Evolutionary conservation across 2,797 vertebrate genomes (phyloP), one percentile per base, ranked within the genome.

Genomic region (Xyrichtys novacula): DNA sequence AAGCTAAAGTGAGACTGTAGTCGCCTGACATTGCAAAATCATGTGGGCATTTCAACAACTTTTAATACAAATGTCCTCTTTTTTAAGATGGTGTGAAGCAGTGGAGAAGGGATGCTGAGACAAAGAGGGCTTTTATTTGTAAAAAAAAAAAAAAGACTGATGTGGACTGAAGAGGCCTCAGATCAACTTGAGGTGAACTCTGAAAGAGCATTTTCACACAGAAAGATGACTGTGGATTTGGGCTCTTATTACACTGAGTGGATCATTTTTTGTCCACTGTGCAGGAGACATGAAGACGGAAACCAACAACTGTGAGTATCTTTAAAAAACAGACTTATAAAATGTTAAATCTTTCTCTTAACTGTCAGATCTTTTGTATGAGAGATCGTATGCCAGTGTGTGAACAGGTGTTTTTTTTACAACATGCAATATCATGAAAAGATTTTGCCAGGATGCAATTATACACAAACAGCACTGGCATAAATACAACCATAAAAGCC

Each of bases 401-500:
- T 54, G 23, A 34, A 25, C 52, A 49, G 6, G 64, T 59, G 32
- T 54, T 56, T 69, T 32, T n/a, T 70, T 34, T 49, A 25, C 11
- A 70, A 22, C 8, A 19, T 28, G 36, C 42, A 46, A 48, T 50
- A 5, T 71, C 54, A 52, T 62, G 50, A 29, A 34, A 15, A 38
- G 5, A 32, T 64, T 53, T 70, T 58, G 19, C 23, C 40, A 47
- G 31, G 5, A 38, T 65, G 28, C 4, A 6, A 31, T 48, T 46
- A 46, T 56, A 49, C 19, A 74, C 34, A 42, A 75, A 50, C 14
- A 54, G 43, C 43, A 32, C 12, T 0, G 52, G 43, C 36, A 57
- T 57, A 36, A 66, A 67, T 32, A 46, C 8, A 39, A 44, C 58
- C 39, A 65, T 66, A 73, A 70, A 76, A 57, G 44, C 42, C 17